Conservation (phyloP, 2,888 invertebrate genomes). For the Pammene fasciana region DNA sequence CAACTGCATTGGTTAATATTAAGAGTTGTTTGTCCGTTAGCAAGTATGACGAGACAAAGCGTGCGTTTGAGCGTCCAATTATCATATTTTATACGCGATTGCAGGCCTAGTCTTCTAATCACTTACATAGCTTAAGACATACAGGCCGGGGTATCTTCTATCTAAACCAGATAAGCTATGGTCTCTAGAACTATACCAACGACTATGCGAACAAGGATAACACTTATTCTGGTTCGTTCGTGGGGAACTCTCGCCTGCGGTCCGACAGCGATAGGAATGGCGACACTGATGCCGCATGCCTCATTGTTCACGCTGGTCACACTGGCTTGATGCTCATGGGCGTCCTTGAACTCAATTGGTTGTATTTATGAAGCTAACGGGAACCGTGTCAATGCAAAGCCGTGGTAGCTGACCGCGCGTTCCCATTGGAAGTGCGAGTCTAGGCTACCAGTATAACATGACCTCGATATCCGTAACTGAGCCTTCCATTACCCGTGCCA, state of each 20-base stretch:
- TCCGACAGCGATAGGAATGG: not conserved
- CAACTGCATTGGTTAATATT: slow-evolving; percentile 38
- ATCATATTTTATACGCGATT: slow-evolving; percentile 79
- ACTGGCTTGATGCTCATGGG: slow-evolving; percentile 73
- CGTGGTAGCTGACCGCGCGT: slow-evolving; percentile 57
- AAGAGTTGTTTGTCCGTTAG: slow-evolving; percentile 40
- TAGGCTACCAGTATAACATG: not conserved
- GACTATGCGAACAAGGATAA: not conserved
- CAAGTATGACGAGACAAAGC: slow-evolving; percentile 53
- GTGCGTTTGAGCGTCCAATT: slow-evolving; percentile 72
- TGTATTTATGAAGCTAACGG: slow-evolving; percentile 78
- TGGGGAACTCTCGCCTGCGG: slow-evolving; percentile 45
- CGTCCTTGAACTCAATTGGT: slow-evolving; percentile 82
- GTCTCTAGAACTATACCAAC: not conserved
- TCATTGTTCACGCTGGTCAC: slow-evolving; percentile 82
- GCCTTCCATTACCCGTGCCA: not conserved
- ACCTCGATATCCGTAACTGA: not conserved
- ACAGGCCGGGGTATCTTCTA: too few relatives aligned
- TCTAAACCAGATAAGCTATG: not conserved
- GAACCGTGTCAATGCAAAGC: slow-evolving; percentile 79
- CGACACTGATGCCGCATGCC: slow-evolving; percentile 66
- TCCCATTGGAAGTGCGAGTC: not conserved
- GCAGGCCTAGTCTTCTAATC: slow-evolving; percentile 49
- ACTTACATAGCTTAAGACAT: not conserved
- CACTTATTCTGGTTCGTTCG: slow-evolving; percentile 46